These are phyloP conservation scores for Scomber colias DNA, from an alignment of 2,113 vertebrate species.

Conservation along the genomic window DNA sequence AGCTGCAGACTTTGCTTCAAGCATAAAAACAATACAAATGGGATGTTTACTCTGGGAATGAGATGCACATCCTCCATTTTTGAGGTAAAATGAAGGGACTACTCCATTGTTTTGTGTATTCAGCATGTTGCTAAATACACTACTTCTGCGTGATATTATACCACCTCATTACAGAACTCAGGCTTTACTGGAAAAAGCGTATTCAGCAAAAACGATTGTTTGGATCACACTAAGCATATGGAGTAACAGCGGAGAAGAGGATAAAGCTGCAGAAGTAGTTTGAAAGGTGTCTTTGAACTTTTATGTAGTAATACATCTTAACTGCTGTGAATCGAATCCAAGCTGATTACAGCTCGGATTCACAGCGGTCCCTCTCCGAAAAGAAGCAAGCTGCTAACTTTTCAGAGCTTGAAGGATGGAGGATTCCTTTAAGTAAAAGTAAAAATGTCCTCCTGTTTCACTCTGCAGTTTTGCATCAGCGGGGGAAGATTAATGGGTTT, in stretches of 20 bases:
- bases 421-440: slow-evolving; percentile 11
- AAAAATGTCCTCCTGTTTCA: not conserved
- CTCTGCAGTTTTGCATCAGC: slow-evolving; percentile 51
- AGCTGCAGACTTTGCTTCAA: slow-evolving; percentile 37
- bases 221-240: not conserved
- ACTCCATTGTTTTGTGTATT: not conserved
- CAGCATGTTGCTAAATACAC: too few species aligned
- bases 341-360: not conserved
- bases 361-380: not conserved
- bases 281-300: not conserved
- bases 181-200: not conserved
- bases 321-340: not conserved
- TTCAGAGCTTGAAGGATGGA: not conserved
- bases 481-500: not conserved
- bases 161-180: not conserved
- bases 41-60: slow-evolving; percentile 6
- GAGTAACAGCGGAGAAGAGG: not conserved
- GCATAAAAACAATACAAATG: not conserved
- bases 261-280: not conserved
- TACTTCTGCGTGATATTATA: not conserved
- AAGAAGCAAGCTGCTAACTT: not conserved
- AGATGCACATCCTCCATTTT: not conserved
- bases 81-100: not conserved
- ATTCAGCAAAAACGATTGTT: not conserved
- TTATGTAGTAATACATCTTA: too few species aligned